Evolutionary conservation across 2,888 invertebrate genomes (phyloP).

Genomic region (Drosophila pegasa): DNA sequence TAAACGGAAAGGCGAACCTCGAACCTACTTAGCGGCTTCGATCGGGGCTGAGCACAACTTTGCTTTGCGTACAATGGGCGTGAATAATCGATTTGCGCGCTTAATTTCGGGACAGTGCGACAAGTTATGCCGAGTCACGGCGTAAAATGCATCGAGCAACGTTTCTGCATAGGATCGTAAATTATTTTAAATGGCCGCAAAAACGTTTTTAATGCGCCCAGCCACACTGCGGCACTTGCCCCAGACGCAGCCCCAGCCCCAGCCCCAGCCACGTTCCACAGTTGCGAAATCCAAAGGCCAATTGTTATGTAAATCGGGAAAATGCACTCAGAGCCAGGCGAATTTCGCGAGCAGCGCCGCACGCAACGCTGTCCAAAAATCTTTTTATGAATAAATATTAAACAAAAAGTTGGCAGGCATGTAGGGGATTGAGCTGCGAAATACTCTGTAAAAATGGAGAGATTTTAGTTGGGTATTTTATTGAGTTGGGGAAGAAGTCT

Average conservation of each 20-base stretch:
- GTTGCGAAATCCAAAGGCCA: constrained; percentile 67
- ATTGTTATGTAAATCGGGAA: constrained; percentile 69
- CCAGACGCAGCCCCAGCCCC: not conserved
- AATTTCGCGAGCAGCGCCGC: constrained; percentile 36
- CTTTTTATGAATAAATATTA: constrained; percentile 52
- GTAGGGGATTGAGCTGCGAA: not conserved
- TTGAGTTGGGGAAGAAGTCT: not conserved
- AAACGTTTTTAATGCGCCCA: constrained; percentile 51
- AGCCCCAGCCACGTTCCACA: constrained; percentile 25
- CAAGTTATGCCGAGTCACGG: constrained; percentile 59
- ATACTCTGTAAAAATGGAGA: constrained; percentile 4
- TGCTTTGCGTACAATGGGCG: constrained; percentile 45
- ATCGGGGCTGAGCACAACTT: constrained; percentile 10
- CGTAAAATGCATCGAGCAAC: constrained; percentile 25
- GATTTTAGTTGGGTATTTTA: not conserved
- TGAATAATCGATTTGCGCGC: constrained; percentile 51
- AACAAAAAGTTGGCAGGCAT: constrained; percentile 12
- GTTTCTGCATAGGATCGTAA: constrained; percentile 68
- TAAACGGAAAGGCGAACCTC: not conserved
- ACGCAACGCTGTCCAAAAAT: constrained; percentile 53
- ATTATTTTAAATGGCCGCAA: constrained; percentile 65
- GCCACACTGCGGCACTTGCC: constrained; percentile 26
- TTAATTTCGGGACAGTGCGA: constrained; percentile 29
- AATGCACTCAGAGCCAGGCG: constrained; percentile 49
- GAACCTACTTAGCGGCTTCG: constrained; percentile 5